phyloP scores from a whole-genome alignment of 2,797 vertebrate species.

The Enteromius paludinosus region DNA sequence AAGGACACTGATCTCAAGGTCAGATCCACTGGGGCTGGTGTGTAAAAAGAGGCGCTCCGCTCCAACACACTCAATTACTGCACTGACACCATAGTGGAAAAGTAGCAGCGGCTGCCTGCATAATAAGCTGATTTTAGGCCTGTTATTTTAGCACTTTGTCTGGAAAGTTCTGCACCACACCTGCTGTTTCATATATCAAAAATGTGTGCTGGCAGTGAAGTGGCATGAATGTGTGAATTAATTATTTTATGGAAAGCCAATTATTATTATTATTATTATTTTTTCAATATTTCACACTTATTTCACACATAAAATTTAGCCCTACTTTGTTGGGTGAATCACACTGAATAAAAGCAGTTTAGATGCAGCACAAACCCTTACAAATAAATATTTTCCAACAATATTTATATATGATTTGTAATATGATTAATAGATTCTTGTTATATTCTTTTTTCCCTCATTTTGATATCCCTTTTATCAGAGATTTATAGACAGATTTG shows the following conservation, averaged over 20 bases:
- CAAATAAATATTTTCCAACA: neutral
- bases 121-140: slow-evolving; percentile 52
- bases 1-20: slow-evolving; percentile 74
- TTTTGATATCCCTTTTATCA: neutral
- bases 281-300: neutral
- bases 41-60: slow-evolving; percentile 66
- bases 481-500: neutral
- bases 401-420: neutral
- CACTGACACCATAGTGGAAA: slow-evolving; percentile 52
- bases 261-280: neutral
- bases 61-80: slow-evolving; percentile 59
- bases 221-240: slow-evolving; percentile 15
- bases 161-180: slow-evolving; percentile 47
- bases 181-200: slow-evolving; percentile 30
- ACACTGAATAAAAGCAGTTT: neutral
- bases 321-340: neutral
- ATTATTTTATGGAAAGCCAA: slow-evolving; percentile 1
- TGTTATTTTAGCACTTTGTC: slow-evolving; percentile 54
- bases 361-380: neutral
- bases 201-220: slow-evolving; percentile 1
- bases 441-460: neutral
- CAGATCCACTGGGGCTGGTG: slow-evolving; percentile 71
- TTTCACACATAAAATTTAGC: neutral
- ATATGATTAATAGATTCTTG: neutral
- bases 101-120: slow-evolving; percentile 34